Percentiles rank a stretch among this genome's conserved stretches.
These are phyloP conservation scores for Chiridota heheva DNA, from an alignment of 35 echinoderm and acorn worm genomes.

Conservation along the genomic window DNA sequence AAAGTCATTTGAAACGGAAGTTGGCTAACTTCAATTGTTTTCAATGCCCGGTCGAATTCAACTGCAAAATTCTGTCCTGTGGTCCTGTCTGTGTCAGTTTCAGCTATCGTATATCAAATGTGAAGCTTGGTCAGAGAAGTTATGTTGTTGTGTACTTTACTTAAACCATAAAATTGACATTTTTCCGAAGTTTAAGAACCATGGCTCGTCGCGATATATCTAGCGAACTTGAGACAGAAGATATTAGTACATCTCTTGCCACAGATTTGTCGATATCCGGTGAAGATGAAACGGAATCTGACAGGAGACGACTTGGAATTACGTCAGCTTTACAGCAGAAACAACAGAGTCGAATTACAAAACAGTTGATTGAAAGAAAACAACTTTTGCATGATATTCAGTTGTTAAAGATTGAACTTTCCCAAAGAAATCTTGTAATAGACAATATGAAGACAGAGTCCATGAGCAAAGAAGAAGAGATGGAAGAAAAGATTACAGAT, in stretches of 20 bases:
- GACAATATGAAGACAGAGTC: slow-evolving; percentile 87
- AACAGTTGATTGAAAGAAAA: slow-evolving; percentile 95
- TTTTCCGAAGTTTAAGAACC: too few species aligned
- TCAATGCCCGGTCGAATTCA: too few species aligned
- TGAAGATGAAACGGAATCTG: slow-evolving; percentile 65
- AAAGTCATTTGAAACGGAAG: too few species aligned
- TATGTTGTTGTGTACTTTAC: too few species aligned
- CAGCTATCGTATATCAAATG: too few species aligned
- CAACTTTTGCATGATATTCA: slow-evolving; percentile 89
- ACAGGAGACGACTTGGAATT: slow-evolving; percentile 12
- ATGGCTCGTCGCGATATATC: slow-evolving; percentile 90
- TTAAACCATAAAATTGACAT: too few species aligned
- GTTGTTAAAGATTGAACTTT: slow-evolving; percentile 89
- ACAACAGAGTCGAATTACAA: slow-evolving; percentile 61
- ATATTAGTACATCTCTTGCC: slow-evolving; percentile 94
- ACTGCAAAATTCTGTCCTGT: too few species aligned
- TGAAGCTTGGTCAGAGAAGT: too few species aligned
- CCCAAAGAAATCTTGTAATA: slow-evolving; percentile 84
- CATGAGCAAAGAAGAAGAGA: slow-evolving; percentile 76
- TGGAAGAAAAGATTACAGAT: slow-evolving; percentile 79
- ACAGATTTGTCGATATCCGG: slow-evolving; percentile 85
- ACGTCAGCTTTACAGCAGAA: slow-evolving; percentile 8
- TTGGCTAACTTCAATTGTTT: too few species aligned
- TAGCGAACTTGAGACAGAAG: slow-evolving; percentile 85
- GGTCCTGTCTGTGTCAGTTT: too few species aligned